Evolutionary conservation across 1,140 invertebrate genomes (phyloP), one percentile per base, ranked within the genome.

Genomic region (Contarinia nasturtii): DNA sequence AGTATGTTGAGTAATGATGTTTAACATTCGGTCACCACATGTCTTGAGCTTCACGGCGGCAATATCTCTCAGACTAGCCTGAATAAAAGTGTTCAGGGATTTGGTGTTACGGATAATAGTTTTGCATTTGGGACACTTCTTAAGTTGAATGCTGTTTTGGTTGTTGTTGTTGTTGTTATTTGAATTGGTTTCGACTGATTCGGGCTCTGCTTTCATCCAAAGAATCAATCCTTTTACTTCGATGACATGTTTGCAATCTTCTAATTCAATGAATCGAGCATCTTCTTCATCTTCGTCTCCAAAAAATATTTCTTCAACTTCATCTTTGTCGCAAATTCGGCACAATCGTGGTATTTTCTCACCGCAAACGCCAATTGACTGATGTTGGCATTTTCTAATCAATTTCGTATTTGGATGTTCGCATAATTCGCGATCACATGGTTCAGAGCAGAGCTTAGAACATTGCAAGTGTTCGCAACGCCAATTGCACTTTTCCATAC

Each of bases 171-270:
- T n/a, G 14, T 12, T 15, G 37, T 5, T n/a, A 40, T 40, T 40
- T 7, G 3, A 7, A 12, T 40, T 40, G 37, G 14, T 40, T 3
- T 40, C 37, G 17, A 5, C 37, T 40, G 14, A 18, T 18, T 27
- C 4, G 27, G 27, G 27, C 27, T 27, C 10, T 5, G 3, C 14
- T 17, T 61, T 53, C 53, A 77, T 63, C 64, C 74, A 69, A 36
- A 55, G 56, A 53, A 77, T 69, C 55, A 81, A 54, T 36, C 66
- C 70, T 10, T 65, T 54, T 12, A 65, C 57, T 55, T 80, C 78
- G 51, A 82, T 58, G 3, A 69, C 51, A 56, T 82, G 79, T 7
- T 61, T 55, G 56, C 80, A 83, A 56, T 82, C 77, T 53, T 73
- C 60, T 17, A 83, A 56, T 33, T 66, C 54, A 40, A 83, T 63